A percentile compares a stretch with the other conserved stretches of the same genome.
phyloP scores from a whole-genome alignment of 1,140 invertebrate genomes.

The Panagrolaimus sp. region DNA sequence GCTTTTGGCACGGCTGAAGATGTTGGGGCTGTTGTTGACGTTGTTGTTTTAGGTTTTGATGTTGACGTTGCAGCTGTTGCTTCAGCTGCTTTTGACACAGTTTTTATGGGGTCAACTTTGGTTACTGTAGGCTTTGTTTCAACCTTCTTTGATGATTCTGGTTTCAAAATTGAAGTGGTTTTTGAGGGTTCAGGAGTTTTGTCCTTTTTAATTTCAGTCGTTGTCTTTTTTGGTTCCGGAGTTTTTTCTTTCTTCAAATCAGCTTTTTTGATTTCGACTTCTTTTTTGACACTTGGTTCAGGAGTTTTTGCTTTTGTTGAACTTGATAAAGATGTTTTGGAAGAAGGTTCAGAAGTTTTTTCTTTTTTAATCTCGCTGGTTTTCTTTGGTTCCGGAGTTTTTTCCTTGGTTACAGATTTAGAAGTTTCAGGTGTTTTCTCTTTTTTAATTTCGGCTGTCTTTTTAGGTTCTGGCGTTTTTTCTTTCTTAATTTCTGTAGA shows the following conservation, averaged over 20 bases:
- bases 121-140: background rate
- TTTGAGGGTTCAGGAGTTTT: background rate
- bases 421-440: background rate
- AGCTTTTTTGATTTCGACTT: background rate
- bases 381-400: background rate
- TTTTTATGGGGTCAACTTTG: no score
- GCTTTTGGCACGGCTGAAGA: background rate
- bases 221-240: background rate
- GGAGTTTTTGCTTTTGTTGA: background rate
- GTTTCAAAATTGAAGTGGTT: background rate
- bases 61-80: background rate
- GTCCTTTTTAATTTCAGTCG: background rate
- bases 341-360: background rate
- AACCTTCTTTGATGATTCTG: background rate
- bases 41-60: background rate
- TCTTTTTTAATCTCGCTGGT: background rate
- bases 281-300: background rate
- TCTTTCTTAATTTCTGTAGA: background rate
- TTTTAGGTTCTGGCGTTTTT: background rate
- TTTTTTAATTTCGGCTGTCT: background rate
- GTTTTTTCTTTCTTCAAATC: background rate
- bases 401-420: no score
- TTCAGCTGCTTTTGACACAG: background rate
- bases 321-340: no score
- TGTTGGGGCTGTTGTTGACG: background rate